Evolutionary conservation across 2,113 vertebrate species (phyloP).

Genomic region (Xiphorhynchus elegans): DNA sequence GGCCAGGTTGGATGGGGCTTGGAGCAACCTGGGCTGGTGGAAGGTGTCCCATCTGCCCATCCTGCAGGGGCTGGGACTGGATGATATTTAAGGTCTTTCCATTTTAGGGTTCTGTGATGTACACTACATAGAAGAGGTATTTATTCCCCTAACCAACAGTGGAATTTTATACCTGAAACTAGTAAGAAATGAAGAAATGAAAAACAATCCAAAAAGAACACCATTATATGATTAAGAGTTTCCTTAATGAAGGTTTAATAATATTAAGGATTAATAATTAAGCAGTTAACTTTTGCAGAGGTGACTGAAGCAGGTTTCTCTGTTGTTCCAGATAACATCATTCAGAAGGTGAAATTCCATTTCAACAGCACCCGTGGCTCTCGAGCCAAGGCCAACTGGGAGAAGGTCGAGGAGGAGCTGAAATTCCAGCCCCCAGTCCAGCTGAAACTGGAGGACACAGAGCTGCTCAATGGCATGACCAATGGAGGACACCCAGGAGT

Average conservation of each 20-base stretch:
- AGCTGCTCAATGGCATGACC: slow-evolving; percentile 77
- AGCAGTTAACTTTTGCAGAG: neutral
- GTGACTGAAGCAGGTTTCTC: neutral
- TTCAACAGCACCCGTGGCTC: slow-evolving; percentile 79
- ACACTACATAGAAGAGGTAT: neutral
- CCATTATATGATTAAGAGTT: fast-evolving
- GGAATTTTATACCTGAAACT: neutral
- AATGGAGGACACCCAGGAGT: slow-evolving; percentile 80
- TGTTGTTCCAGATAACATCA: slow-evolving; percentile 79
- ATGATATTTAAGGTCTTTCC: neutral
- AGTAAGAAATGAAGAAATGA: neutral
- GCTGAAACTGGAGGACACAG: slow-evolving; percentile 82
- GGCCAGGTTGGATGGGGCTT: too few species aligned
- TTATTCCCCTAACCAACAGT: neutral
- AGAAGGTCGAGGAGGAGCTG: slow-evolving; percentile 85
- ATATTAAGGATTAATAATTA: neutral
- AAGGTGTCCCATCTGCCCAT: neutral
- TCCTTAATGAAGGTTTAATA: neutral
- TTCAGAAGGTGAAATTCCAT: slow-evolving; percentile 90
- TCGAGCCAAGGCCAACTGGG: slow-evolving; percentile 73
- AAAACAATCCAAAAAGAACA: neutral
- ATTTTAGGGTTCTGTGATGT: neutral
- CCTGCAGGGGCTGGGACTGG: neutral
- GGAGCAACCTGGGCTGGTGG: fast-evolving
- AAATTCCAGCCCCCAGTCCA: slow-evolving; percentile 77